Evolutionary conservation across 2,113 vertebrate species (phyloP).

Genomic region (Ceyx margarethae): DNA sequence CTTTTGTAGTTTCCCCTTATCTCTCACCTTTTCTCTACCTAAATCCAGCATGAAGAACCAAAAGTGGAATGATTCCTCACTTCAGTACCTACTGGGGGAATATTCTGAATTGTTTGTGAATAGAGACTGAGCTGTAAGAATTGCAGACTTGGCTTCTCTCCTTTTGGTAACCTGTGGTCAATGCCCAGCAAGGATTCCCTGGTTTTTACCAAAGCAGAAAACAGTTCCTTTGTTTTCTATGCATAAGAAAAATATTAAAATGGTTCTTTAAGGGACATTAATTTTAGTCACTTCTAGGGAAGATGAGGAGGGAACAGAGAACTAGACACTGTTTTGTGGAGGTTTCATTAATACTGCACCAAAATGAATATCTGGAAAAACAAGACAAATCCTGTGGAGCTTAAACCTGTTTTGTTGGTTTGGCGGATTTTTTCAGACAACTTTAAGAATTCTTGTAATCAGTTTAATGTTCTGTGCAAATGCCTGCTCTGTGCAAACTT

Average conservation of each 20-base stretch:
- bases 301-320: not conserved
- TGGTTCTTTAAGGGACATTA: not conserved
- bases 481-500: not conserved
- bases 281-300: not conserved
- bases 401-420: not conserved
- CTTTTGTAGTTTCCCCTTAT: accelerated
- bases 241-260: not conserved
- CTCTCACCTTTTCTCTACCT: not conserved
- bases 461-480: not conserved
- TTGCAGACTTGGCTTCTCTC: not conserved
- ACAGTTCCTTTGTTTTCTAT: not conserved
- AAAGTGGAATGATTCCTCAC: not conserved
- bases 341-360: not conserved
- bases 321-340: not conserved
- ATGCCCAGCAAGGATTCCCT: not conserved
- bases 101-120: not conserved
- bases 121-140: not conserved
- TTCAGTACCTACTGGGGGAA: not conserved
- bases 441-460: not conserved
- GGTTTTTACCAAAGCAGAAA: not conserved
- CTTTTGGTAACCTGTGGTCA: not conserved
- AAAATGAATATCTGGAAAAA: not conserved
- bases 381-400: not conserved
- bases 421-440: not conserved
- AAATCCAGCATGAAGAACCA: not conserved